Evolutionary conservation across 2,888 invertebrate genomes (phyloP), one percentile per base, ranked within the genome.

Genomic region (Leptarthrus brevirostris): DNA sequence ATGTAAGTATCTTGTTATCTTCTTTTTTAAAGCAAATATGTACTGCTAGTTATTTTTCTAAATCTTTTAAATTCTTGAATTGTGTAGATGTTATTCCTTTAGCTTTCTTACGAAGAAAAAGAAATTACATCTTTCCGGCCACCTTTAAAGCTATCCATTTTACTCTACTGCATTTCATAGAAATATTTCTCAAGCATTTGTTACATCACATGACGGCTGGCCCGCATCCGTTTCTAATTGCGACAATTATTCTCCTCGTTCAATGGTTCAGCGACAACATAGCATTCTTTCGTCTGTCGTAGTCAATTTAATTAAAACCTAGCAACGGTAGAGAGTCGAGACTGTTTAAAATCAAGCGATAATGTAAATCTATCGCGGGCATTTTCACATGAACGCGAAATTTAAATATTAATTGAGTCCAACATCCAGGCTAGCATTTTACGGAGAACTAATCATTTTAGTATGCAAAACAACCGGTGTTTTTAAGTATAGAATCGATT

Each of bases 1-100:
- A 85, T 78, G 85, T 85, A 81, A 84, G 84, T 79, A 61, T 2
- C 5, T 16, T 12, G 20, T 47, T 47, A 47, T 5, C 5, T 47
- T 14, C 5, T 47, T n/a, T n/a, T 47, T 30, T 30, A n/a, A n/a
- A n/a, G n/a, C n/a, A n/a, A n/a, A n/a, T n/a, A n/a, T n/a, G n/a
- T n/a, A n/a, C n/a, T n/a, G n/a, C n/a, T n/a, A n/a, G n/a, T n/a
- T n/a, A n/a, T n/a, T n/a, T n/a, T n/a, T n/a, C n/a, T n/a, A n/a
- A n/a, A n/a, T n/a, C n/a, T n/a, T n/a, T n/a, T n/a, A n/a, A n/a
- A n/a, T n/a, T n/a, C n/a, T n/a, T n/a, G n/a, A n/a, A n/a, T n/a
- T n/a, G n/a, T n/a, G n/a, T n/a, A n/a, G n/a, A n/a, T n/a, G n/a
- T n/a, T n/a, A n/a, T n/a, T n/a, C n/a, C n/a, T n/a, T n/a, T n/a